Base-by-base conservation (phyloP, 2,888 invertebrate genomes). In the Torymus tubicola region DNA sequence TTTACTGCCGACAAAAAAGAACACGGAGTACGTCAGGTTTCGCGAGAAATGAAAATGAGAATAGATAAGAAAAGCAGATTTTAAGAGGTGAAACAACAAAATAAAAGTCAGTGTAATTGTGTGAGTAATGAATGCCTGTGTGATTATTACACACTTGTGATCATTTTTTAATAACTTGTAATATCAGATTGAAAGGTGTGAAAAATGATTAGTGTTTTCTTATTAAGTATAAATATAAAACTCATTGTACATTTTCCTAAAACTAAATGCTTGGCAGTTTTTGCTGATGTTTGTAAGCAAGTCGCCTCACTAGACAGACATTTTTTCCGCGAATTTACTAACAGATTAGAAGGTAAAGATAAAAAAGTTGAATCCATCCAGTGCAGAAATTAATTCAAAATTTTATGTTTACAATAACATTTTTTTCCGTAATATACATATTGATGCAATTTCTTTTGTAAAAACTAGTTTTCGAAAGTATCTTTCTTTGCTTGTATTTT, bases 81-180 rank as follows among this genome's bases (percentile, higher is more conserved):
- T 57, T 64, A 57, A 58, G 42, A 63, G 10, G 61, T 63, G 31
- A 53, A 57, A 16, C 58, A 52, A 71, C 11, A 58, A 69, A 63
- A 21, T 31, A 64, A 74, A 64, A 4, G 63, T 72, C 53, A 68
- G n/a, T 58, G 18, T 76, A 77, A 64, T 58, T 65, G 70, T 42
- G 18, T 57, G 63, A 76, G 57, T 80, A 72, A 12, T 57, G 60
- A 42, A n/a, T 65, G 70, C 21, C 31, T 75, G 70, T 75, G 31
- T 50, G 67, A 11, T 65, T 52, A 58, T 71, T 71, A 58, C 24
- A 61, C 50, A 68, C n/a, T 71, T 60, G 55, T 68, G 55, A 78
- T 71, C 57, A 64, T 71, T 70, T 60, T 78, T 71, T 5, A 74
- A 58, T 75, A 65, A 70, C n/a, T 65, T 75, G 61, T 75, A 69